Evolutionary conservation across 35 echinoderm and acorn worm genomes (phyloP), one percentile per base, ranked within the genome.

Genomic region (Ophiothrix spiculata): DNA sequence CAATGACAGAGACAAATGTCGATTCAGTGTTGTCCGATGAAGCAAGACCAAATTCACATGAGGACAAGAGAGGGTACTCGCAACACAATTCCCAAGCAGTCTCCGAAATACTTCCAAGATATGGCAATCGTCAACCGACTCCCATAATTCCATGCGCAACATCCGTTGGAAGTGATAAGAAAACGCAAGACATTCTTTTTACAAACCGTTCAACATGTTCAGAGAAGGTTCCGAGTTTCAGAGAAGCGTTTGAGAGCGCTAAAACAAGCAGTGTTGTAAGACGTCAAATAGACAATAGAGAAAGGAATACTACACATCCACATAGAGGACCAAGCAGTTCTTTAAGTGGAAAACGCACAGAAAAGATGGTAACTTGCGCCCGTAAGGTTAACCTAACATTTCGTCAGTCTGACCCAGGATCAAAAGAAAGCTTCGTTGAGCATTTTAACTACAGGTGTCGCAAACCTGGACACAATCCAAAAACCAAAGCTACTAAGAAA

Each of bases 351-450:
- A 84, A 69, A n/a, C 32, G 13, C 25, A 39, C 1, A 6, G 78
- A 16, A 12, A 32, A 49, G 23, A n/a, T 37, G 69, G 14, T 84
- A 21, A 64, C 37, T 13, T 64, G 45, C 14, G 81, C 81, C 0
- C 81, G 69, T 35, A 56, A 36, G 69, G 56, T 84, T 1, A 84
- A 84, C 31, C 54, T 84, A 21, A 84, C 81, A 8, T 84, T 84
- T 60, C 54, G 35, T 11, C 81, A 84, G 36, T 84, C 81, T 15
- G 81, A 74, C 28, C 33, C 37, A 17, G 11, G 29, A 19, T 63
- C 81, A 4, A 32, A 69, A 28, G 60, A 69, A 34, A 84, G 35
- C 29, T 84, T 84, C 37, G 42, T 37, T 17, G 81, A 60, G 54
- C 81, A 84, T 60, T 84, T 73, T 35, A 84, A 84, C 81, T 84